Conservation (phyloP, 2,113 vertebrate genomes). For the Erythrolamprus reginae region DNA sequence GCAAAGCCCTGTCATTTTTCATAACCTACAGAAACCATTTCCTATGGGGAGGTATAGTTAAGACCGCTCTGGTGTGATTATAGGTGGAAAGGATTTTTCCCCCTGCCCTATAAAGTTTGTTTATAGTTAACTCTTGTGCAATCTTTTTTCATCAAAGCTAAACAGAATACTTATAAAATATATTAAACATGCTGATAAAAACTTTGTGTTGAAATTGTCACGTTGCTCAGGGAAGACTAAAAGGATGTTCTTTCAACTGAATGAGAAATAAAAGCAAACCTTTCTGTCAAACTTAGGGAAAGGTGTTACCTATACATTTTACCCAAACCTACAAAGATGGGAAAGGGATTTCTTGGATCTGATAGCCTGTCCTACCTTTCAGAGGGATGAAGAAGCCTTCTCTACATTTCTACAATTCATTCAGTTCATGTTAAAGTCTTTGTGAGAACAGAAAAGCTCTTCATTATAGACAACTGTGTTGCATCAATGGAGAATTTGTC, state of each 20-base stretch:
- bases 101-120: neutral
- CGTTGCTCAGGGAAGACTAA: neutral
- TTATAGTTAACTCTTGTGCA: neutral
- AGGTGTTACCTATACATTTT: neutral
- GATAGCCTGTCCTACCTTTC: neutral
- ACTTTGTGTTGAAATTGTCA: neutral
- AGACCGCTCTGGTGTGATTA: neutral
- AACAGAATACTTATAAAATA: neutral
- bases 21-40: slow-evolving; percentile 12
- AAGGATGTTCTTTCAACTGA: neutral
- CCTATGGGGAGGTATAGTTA: neutral
- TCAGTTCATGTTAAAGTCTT: neutral
- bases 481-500: neutral
- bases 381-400: neutral
- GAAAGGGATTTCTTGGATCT: neutral
- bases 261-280: neutral
- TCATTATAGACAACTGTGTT: neutral
- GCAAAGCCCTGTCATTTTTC: slow-evolving; percentile 20
- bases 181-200: neutral
- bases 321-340: neutral
- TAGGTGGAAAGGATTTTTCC: neutral
- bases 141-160: neutral
- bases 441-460: neutral
- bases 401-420: neutral
- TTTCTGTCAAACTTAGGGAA: neutral